phyloP scores from a whole-genome alignment of 2,113 vertebrate genomes.

The Turdus rufiventris region DNA sequence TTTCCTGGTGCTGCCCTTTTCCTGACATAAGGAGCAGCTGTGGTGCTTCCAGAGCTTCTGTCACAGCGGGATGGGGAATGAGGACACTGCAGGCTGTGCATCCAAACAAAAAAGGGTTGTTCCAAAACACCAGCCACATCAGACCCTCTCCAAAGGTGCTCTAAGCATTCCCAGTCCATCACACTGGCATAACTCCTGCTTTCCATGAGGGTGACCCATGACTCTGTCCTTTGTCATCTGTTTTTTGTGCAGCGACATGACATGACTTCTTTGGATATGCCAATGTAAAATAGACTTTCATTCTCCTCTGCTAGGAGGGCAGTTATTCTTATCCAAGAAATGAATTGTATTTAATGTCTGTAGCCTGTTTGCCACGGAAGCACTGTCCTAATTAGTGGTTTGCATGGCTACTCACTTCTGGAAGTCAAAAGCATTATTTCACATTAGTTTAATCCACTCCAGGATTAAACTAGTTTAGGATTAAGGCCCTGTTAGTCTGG shows the following conservation, averaged over 20 bases:
- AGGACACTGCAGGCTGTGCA: not conserved
- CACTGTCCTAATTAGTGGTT: not conserved
- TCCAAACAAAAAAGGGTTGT: not conserved
- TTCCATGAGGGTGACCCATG: not conserved
- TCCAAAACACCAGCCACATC: not conserved
- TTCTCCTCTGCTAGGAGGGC: not conserved
- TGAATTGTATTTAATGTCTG: not conserved
- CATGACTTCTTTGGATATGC: not conserved
- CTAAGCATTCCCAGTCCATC: not conserved
- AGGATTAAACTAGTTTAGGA: slow-evolving; percentile 7
- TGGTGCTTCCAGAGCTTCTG: not conserved
- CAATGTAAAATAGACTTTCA: not conserved
- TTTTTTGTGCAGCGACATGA: not conserved
- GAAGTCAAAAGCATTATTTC: slow-evolving; percentile 9
- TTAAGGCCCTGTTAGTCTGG: not conserved
- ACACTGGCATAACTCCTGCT: not conserved
- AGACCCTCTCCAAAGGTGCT: not conserved
- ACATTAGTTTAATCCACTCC: not conserved
- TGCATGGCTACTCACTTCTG: not conserved
- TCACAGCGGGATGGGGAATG: not conserved
- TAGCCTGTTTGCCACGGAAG: not conserved
- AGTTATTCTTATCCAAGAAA: not conserved
- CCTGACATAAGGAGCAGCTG: not conserved
- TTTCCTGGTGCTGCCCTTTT: not conserved
- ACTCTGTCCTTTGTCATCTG: not conserved